Base-by-base conservation (phyloP, 2,888 invertebrate species). In the Cyclophora punctaria region DNA sequence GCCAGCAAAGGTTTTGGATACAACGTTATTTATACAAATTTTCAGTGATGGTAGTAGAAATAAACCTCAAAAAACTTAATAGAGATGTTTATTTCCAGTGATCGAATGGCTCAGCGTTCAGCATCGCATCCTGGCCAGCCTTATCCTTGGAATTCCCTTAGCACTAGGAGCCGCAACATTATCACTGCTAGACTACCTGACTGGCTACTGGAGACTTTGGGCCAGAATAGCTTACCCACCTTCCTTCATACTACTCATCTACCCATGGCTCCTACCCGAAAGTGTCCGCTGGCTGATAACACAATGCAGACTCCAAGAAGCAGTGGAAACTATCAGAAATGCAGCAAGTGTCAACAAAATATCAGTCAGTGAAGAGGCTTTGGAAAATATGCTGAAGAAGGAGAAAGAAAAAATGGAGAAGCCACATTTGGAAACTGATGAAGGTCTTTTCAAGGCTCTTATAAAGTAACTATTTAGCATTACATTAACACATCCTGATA, bases 61-160 rank as follows among this genome's bases (percentile, higher is more conserved):
- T 20, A 20, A 20, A 20, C 20, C 20, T 33, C 7, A 42, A 47
- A 45, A 41, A 41, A 41, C 58, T 44, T 46, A 41, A 48, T 40
- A 41, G 33, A 42, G 45, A 20, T 20, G 20, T 37, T 37, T 5
- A 2, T 37, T 80, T 80, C 0, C 78, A 94, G 94, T 92, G 70
- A 91, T 95, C 59, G 96, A 96, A 75, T 89, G 95, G 78, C 92
- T 95, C 35, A 94, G 94, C 0, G 93, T 93, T 5, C 90, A 91
- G 54, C 91, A 92, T 48, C 89, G 96, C 41, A 93, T 94, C 33
- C 75, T 95, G 42, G 93, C 92, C 3, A 93, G 95, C 55, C 89
- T 93, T 48, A 80, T 95, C 46, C 89, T 94, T 5, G 92, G 93
- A 48, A 90, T 93, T 7, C 93, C 93, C 53, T 92, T 94, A 66